These are phyloP conservation scores for Arge pagana DNA, from an alignment of 2,888 invertebrate genomes.

Conservation along the genomic window DNA sequence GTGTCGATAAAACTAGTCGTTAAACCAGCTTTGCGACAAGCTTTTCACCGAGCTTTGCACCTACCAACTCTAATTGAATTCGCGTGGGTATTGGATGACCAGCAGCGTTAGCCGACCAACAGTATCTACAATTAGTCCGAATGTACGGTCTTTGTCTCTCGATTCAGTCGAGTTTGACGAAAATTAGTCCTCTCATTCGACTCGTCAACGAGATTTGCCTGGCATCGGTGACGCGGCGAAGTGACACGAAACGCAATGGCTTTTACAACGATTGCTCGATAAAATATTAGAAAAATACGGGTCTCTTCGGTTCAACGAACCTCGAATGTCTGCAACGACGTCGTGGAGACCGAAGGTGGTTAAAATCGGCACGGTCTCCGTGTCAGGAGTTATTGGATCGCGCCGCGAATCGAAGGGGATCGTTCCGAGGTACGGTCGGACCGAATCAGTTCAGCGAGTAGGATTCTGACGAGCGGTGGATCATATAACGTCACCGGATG, in stretches of 20 bases:
- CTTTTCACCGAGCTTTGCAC: not conserved
- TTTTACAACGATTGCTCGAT: too few species aligned
- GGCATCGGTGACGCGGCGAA: too few species aligned
- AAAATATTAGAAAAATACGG: too few species aligned
- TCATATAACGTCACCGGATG: constrained; percentile 30
- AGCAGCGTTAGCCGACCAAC: constrained; percentile 3
- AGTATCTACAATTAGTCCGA: too few species aligned
- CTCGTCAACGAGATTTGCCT: too few species aligned
- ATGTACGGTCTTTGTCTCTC: too few species aligned
- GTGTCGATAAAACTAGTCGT: constrained; percentile 7
- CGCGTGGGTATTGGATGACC: not conserved
- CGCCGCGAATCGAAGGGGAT: constrained; percentile 38
- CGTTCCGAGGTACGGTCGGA: constrained; percentile 33
- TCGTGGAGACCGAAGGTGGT: too few species aligned
- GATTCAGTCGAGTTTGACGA: too few species aligned
- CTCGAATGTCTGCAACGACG: too few species aligned
- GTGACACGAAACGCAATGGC: too few species aligned
- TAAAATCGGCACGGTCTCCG: constrained; percentile 23
- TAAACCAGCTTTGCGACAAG: not conserved
- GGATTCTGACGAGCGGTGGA: constrained; percentile 33
- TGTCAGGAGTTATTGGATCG: constrained; percentile 40
- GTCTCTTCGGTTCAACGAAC: too few species aligned
- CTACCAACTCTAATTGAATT: not conserved
- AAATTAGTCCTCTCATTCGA: too few species aligned
- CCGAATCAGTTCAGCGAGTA: constrained; percentile 32